Percentiles rank a stretch among this genome's conserved stretches.
These are phyloP conservation scores for Onychorhynchus coronatus DNA, from an alignment of 2,113 vertebrate genomes.

Conservation along the genomic window DNA sequence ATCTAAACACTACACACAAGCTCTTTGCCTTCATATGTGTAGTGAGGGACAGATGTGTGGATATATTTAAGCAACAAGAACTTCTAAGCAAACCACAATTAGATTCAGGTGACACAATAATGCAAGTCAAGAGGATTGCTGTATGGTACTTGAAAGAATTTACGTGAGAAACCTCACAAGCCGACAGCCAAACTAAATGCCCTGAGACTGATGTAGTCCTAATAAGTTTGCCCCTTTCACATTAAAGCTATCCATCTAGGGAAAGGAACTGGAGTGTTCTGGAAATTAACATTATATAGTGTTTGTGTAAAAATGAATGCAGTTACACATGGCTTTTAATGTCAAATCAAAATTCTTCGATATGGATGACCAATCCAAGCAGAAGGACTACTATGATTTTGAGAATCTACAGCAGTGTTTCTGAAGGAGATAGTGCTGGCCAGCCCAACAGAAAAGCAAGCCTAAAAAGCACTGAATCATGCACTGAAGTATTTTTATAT, in stretches of 20 bases:
- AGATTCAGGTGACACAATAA: not conserved
- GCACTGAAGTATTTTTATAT: not conserved
- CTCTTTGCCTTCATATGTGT: rapidly evolving
- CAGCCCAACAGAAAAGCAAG: not conserved
- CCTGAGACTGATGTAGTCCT: not conserved
- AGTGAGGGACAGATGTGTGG: not conserved
- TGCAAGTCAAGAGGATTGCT: not conserved
- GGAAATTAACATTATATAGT: not conserved
- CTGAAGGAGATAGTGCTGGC: not conserved
- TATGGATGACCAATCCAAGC: not conserved
- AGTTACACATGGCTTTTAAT: not conserved
- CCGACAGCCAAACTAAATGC: not conserved
- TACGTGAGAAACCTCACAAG: not conserved
- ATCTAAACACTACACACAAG: not conserved
- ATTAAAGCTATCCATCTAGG: not conserved
- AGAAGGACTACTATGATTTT: not conserved
- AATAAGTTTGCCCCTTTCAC: not conserved
- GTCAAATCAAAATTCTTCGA: not conserved
- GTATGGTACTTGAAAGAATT: not conserved
- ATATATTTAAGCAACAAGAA: not conserved
- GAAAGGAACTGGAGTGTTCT: not conserved
- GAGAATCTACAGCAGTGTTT: not conserved
- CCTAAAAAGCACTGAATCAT: not conserved
- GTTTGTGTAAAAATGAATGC: not conserved
- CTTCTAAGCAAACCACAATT: not conserved